Base-by-base conservation (phyloP, 2,797 vertebrate species). In the Cossypha dichroa region DNA sequence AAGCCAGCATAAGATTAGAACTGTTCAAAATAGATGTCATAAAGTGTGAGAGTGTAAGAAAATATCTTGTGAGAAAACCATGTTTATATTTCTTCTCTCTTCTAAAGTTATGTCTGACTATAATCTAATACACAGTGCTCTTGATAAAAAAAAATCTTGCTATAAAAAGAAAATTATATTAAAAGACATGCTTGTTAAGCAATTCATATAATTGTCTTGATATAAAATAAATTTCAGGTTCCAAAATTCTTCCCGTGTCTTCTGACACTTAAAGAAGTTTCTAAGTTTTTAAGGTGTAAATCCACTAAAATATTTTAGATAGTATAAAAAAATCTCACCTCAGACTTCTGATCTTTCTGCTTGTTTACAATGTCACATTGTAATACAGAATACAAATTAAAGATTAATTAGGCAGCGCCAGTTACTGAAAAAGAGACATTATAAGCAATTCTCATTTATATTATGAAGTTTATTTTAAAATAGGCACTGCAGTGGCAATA, bases 321-420 rank as follows among this genome's bases (percentile, higher is more conserved):
- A 43, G 1, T 21, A 51, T 28, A 19, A 46, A 83, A 92, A 55
- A 78, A 89, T 11, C 0, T 0, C 22, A 41, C 2, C 0, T 4
- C 31, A 54, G 52, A 45, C 2, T 26, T 75, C 9, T 20, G 23
- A 23, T 31, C 19, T 73, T 67, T 38, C 7, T 33, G 8, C 10
- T 40, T 64, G 4, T 29, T 87, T 68, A 20, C 3, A 59, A 2
- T 34, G 10, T 64, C 21, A 31, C 5, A 28, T 20, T 60, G 11
- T 41, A 59, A 55, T 28, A 51, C 1, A 22, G 8, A 68, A 79
- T 41, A 38, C 1, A 52, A 22, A 20, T 49, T 70, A 36, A 62
- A 70, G 15, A 62, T 49, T 3, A 54, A 28, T 76, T 63, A 68
- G 48, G 2, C 20, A 73, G 11, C 3, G 14, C 3, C 28, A 34